Base-by-base conservation (phyloP, 1,140 invertebrate species). In the Eriosoma lanigerum region DNA sequence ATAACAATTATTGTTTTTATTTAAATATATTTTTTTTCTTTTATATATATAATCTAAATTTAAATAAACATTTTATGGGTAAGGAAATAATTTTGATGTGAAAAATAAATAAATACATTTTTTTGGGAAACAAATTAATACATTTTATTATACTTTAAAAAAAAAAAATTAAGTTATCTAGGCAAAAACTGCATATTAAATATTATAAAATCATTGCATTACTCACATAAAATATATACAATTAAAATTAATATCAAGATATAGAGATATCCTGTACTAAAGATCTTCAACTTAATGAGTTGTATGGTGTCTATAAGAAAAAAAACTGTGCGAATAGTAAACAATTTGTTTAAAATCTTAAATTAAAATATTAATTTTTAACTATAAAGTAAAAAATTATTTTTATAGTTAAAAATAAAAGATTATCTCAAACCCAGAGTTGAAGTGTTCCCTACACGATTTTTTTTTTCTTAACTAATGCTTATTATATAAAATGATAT, bases 81-180 rank as follows among this genome's bases (percentile, higher is more conserved):
- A 66, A 44, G 62, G 32, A 64, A 44, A 44, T 21, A 44, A 46
- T 9, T 46, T 68, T 24, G n/a, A 68, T 6, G 0, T 46, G 38
- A 46, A 68, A 68, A n/a, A 4, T 8, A 38, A 4, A 68, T 64
- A 68, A 68, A 46, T 62, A 19, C 2, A 32, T 38, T 38, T 21
- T 44, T 21, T 66, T 54, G 19, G 29, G 9, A 9, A 44, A 66
- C 32, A 13, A 66, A 66, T 66, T 6, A 13, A 8, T 38, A 19
- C 5, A 17, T 13, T 64, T 66, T 66, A 66, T 64, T 64, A 3
- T 32, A 64, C 19, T n/a, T 64, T n/a, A 54, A 54, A n/a, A 54
- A 54, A 54, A 54, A 21, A 54, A 54, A 52, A 19, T 19, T 38
- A n/a, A 64, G 9, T n/a, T n/a, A n/a, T n/a, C 60, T 38, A 38